Evolutionary conservation across 2,888 invertebrate genomes (phyloP).

Genomic region (Drosophila nr. perissopoda): DNA sequence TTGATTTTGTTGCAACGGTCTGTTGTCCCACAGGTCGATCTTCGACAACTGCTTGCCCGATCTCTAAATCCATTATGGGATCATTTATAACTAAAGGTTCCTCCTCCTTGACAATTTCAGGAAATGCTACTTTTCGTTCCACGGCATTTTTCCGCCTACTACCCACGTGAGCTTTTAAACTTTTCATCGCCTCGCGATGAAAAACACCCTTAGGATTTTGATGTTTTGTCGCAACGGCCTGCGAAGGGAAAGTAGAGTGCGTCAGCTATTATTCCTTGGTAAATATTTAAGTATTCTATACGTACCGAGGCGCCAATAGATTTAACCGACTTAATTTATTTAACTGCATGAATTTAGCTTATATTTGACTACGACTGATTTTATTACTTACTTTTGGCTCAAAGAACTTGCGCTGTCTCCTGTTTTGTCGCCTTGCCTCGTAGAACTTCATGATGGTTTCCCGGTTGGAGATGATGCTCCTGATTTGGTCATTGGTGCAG

Average conservation of each 20-base stretch:
- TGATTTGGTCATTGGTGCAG: conserved; percentile 83
- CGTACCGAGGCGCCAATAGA: background rate
- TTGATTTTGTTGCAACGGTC: background rate
- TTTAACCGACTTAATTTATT: background rate
- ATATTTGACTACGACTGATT: background rate
- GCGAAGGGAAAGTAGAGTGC: background rate
- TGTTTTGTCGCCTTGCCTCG: conserved; percentile 65
- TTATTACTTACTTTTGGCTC: conserved; percentile 23
- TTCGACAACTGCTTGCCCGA: conserved; percentile 4
- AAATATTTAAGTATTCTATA: background rate
- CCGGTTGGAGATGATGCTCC: conserved; percentile 79
- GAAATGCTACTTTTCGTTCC: background rate
- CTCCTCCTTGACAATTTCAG: background rate
- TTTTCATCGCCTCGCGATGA: conserved; percentile 6
- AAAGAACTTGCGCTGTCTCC: conserved; percentile 45
- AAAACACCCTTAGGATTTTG: background rate
- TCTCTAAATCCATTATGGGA: background rate
- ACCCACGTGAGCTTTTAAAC: conserved; percentile 1
- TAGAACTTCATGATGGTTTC: conserved; percentile 81
- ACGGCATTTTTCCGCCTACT: conserved; percentile 4
- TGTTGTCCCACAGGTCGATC: background rate
- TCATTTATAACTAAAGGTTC: background rate
- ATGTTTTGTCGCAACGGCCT: background rate
- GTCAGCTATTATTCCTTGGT: no score
- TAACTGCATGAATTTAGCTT: background rate